Base-by-base conservation (phyloP, 2,888 invertebrate genomes). In the Scaptodrosophila latifasciaeformis region DNA sequence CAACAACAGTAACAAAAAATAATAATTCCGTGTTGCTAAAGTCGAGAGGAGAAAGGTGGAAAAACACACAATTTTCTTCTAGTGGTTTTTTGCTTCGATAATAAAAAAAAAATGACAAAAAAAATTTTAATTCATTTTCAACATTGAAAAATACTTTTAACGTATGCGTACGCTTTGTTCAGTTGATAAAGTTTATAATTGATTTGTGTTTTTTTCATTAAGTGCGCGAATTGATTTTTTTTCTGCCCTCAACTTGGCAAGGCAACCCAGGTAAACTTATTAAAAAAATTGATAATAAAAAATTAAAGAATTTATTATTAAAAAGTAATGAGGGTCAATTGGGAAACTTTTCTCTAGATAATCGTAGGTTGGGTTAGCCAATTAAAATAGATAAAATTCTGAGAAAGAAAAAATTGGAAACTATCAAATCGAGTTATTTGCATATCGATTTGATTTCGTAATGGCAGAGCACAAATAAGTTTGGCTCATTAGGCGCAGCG, bases 171-270 rank as follows among this genome's bases (percentile, higher is more conserved):
- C 45, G 27, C 10, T 35, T 43, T 60, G 43, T 4, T n/a, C 34
- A 3, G 29, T 47, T 57, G 78, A 72, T 72, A 78, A 78, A 75
- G 59, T 75, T 78, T 70, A 72, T 72, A 72, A 72, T 72, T 72
- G 75, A 72, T 78, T 72, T 67, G 78, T 72, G 78, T 78, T 65
- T 77, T 70, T 78, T 78, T 72, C 60, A 72, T 72, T 78, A 78
- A 72, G 78, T 75, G 75, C 55, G 78, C 61, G 78, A 75, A 75
- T 75, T 75, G 78, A 75, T 78, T 72, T 77, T 59, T n/a, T n/a
- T n/a, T n/a, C 67, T 47, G 50, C 52, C 52, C 30, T 56, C 51
- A 34, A 34, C n/a, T 34, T 34, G 5, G 34, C 15, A 10, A 13
- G 12, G 34, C 15, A 13, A 2, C 15, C 7, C 5, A 49, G 63